Evolutionary conservation across 2,888 invertebrate species (phyloP), one percentile per base, ranked within the genome.

Genomic region (Salpingus planirostris): DNA sequence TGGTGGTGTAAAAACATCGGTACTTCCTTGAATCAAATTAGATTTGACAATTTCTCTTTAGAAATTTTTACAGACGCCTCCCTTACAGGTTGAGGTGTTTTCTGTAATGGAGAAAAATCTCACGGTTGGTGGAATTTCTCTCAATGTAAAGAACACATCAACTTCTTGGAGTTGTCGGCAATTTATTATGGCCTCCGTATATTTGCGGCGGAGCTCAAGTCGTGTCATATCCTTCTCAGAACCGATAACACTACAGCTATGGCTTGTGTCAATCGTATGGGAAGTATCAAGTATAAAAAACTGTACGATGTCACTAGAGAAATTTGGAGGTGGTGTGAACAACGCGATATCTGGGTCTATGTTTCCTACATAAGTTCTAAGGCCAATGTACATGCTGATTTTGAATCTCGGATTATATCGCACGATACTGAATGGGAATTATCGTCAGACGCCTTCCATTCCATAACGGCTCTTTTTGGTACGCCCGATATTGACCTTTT

Each of bases 211-310:
- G 8, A 32, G 7, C 13, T 4, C 8, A 11, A 5, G 3, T 11
- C 13, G 3, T 31, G 48, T 2, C 24, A 31, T 12, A 39, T 50
- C 5, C 32, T 50, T 7, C 36, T 49, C 13, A 46, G 51, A 21
- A 43, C 44, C 2, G 50, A 51, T 29, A 50, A 49, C 21, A 44
- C 41, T 25, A 30, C 29, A 15, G 59, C 57, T 3, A 27, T 47
- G 12, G 24, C 44, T 2, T 43, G 39, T 21, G 31, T 49, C 12
- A 48, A 49, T 28, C 31, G 36, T 25, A 50, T 47, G n/a, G n/a
- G n/a, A n/a, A n/a, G n/a, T n/a, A n/a, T n/a, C n/a, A n/a, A n/a
- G n/a, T n/a, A n/a, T n/a, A n/a, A n/a, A n/a, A n/a, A n/a, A n/a
- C n/a, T n/a, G n/a, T n/a, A n/a, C n/a, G n/a, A n/a, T n/a, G n/a